Conservation (phyloP, 2,797 vertebrate species). For the Danio aesculapii region DNA sequence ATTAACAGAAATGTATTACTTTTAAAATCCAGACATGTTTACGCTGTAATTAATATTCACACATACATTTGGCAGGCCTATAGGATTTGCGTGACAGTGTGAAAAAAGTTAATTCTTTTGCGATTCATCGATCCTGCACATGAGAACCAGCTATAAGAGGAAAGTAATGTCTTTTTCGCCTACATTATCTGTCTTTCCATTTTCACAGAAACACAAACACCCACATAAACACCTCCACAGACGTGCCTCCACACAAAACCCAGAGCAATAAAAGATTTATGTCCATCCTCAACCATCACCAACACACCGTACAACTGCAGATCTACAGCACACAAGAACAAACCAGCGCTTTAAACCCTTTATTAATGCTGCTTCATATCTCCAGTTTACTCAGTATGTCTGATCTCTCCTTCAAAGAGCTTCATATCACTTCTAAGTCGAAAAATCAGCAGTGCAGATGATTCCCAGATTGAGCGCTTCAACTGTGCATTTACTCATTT, state of each 20-base stretch:
- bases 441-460: conserved; percentile 13
- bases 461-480: conserved; percentile 7
- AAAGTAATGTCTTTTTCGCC: not conserved
- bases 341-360: not conserved
- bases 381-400: not conserved
- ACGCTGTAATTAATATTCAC: not conserved
- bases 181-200: conserved; percentile 18
- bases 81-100: not conserved
- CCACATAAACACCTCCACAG: conserved; percentile 28
- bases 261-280: not conserved
- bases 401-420: conserved; percentile 24
- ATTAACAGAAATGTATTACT: not conserved
- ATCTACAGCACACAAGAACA: not conserved
- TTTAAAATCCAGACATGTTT: not conserved
- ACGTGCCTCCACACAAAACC: conserved; percentile 2
- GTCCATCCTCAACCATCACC: not conserved
- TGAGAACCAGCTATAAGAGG: not conserved
- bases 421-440: conserved; percentile 1
- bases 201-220: conserved; percentile 38
- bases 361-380: conserved; percentile 31
- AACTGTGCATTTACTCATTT: not conserved
- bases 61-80: not conserved
- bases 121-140: not conserved
- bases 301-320: not conserved
- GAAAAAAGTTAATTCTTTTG: not conserved